Evolutionary conservation across 1,140 invertebrate species (phyloP).

Genomic region (Prorops nasuta): DNA sequence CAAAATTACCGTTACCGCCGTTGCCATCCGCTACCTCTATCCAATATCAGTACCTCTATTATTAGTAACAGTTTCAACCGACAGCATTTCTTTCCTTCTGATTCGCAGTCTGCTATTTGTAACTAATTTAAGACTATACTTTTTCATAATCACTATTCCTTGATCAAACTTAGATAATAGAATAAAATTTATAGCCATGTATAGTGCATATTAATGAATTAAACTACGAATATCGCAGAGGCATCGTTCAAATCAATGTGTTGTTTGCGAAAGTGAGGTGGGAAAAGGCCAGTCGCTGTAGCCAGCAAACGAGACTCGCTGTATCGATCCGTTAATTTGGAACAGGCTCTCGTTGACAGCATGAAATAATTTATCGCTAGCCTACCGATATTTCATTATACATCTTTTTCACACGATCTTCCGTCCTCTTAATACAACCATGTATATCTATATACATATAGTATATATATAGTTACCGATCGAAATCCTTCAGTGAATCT

Average conservation of each 20-base stretch:
- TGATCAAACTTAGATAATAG: no score
- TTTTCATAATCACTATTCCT: background rate
- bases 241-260: background rate
- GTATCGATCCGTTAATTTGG: constrained; percentile 24
- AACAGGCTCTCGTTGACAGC: constrained; percentile 12
- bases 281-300: background rate
- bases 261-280: background rate
- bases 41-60: constrained; percentile 17
- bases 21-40: no score
- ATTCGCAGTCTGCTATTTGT: background rate
- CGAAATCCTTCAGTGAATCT: background rate
- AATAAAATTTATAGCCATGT: no score
- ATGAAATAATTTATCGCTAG: constrained; percentile 17
- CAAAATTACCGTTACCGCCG: background rate
- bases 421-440: no score
- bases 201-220: no score
- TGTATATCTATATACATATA: no score
- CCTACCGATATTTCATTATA: background rate
- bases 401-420: background rate
- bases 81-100: background rate
- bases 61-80: constrained; percentile 2
- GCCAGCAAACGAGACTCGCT: constrained; percentile 5
- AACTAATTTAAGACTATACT: background rate
- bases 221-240: no score
- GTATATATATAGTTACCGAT: no score